A percentile compares a stretch with the other conserved stretches of the same genome.
These are phyloP conservation scores for Rhopalosiphum maidis DNA, from an alignment of 1,140 invertebrate genomes.

Conservation along the genomic window DNA sequence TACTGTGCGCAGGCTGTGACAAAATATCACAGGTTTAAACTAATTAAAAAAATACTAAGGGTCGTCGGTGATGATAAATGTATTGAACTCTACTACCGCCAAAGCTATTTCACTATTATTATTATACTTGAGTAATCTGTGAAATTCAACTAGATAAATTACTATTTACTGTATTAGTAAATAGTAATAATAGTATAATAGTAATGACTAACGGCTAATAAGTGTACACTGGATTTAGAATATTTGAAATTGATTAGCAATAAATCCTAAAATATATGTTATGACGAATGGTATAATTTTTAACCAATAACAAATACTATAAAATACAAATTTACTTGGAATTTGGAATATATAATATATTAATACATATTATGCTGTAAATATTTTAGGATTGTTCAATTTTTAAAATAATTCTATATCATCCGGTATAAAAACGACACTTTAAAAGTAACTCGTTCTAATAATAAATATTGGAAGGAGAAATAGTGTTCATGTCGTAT, in stretches of 20 bases:
- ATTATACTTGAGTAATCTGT: neutral
- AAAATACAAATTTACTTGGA: neutral
- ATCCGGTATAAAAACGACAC: neutral
- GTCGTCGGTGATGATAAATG: neutral
- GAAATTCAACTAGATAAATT: neutral
- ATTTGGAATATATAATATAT: neutral
- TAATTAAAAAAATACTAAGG: conserved; percentile 13
- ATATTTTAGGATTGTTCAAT: neutral
- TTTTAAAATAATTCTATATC: neutral
- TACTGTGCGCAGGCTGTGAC: neutral
- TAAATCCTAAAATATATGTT: neutral
- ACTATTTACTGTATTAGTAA: neutral
- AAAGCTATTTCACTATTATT: neutral
- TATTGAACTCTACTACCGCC: neutral
- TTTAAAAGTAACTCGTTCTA: neutral
- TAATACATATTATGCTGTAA: neutral
- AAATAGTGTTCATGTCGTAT: conserved; percentile 4
- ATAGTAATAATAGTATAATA: neutral
- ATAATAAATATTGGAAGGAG: conserved; percentile 8
- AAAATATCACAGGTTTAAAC: neutral
- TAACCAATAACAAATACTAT: neutral
- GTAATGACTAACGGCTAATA: neutral
- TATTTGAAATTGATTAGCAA: neutral
- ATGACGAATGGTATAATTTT: neutral
- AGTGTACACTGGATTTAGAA: neutral